A percentile compares a stretch with the other conserved stretches of the same genome.
phyloP scores from a whole-genome alignment of 2,888 invertebrate species.

The Tenodera sinensis region DNA sequence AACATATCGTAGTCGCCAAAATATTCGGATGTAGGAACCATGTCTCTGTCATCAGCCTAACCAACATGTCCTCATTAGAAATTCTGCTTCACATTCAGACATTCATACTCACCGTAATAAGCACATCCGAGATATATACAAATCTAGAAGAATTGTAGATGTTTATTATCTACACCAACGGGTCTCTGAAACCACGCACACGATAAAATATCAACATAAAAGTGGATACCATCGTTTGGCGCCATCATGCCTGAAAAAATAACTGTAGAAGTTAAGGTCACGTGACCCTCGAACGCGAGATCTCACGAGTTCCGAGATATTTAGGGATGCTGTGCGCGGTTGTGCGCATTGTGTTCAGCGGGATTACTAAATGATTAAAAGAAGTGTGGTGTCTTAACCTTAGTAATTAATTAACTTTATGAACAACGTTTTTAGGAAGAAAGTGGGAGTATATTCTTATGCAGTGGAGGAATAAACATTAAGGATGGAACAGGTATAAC shows the following conservation, averaged over 20 bases:
- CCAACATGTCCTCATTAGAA: conserved; percentile 55
- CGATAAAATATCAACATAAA: conserved; percentile 45
- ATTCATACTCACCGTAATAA: conserved; percentile 41
- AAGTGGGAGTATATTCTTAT: not conserved
- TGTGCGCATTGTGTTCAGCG: not conserved
- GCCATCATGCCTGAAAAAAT: conserved; percentile 56
- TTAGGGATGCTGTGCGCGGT: conserved; percentile 22
- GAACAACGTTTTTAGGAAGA: not conserved
- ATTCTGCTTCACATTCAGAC: conserved; percentile 44
- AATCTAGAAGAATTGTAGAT: conserved; percentile 34
- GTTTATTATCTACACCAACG: conserved; percentile 33
- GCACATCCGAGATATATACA: conserved; percentile 30
- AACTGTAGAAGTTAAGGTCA: conserved; percentile 48
- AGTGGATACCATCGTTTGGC: conserved; percentile 51
- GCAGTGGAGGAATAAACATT: not conserved
- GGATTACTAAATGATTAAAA: not conserved
- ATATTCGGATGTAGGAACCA: conserved; percentile 25
- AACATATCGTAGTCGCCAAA: not conserved
- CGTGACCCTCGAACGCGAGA: conserved; percentile 48
- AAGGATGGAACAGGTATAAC: not conserved
- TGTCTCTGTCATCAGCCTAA: conserved; percentile 47
- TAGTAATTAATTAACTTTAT: not conserved
- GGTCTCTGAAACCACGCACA: conserved; percentile 32
- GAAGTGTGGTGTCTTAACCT: not conserved
- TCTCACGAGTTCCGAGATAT: conserved; percentile 37